Evolutionary conservation across 2,113 vertebrate genomes (phyloP).

Genomic region (Solea solea): DNA sequence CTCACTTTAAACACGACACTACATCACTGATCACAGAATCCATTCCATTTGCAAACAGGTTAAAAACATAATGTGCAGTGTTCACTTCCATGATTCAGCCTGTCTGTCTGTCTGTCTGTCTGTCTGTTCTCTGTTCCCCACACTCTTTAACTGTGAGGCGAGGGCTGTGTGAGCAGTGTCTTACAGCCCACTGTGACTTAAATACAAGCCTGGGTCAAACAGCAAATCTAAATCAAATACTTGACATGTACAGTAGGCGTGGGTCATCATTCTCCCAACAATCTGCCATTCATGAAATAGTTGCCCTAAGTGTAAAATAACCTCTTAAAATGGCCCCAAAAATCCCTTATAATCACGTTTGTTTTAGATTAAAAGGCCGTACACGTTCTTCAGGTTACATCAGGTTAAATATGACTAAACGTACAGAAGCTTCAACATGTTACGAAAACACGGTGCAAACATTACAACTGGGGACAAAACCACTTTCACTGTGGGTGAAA

Average conservation of each 20-base stretch:
- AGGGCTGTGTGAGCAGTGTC: conserved; percentile 20
- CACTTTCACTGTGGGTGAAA: no score
- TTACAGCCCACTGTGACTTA: conserved; percentile 43
- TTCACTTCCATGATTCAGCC: conserved; percentile 1
- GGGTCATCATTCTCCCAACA: no score
- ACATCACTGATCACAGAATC: conserved; percentile 8
- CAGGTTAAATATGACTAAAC: no score
- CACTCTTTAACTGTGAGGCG: conserved; percentile 11
- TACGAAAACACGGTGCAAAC: no score
- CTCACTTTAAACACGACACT: not conserved
- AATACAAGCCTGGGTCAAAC: conserved; percentile 16
- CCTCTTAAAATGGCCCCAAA: no score
- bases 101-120: conserved; percentile 27
- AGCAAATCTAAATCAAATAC: not conserved
- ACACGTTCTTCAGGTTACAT: no score
- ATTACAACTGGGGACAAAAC: no score
- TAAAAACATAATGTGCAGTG: conserved; percentile 27
- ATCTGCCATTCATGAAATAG: no score
- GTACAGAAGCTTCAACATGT: no score
- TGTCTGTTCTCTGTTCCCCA: conserved; percentile 37
- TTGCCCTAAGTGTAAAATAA: no score
- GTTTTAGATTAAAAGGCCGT: no score
- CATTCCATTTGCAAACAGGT: conserved; percentile 14
- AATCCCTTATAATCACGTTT: no score
- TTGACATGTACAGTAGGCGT: not conserved